These are phyloP conservation scores for Rhaphigaster nebulosa DNA, from an alignment of 2,888 invertebrate species.

Conservation along the genomic window DNA sequence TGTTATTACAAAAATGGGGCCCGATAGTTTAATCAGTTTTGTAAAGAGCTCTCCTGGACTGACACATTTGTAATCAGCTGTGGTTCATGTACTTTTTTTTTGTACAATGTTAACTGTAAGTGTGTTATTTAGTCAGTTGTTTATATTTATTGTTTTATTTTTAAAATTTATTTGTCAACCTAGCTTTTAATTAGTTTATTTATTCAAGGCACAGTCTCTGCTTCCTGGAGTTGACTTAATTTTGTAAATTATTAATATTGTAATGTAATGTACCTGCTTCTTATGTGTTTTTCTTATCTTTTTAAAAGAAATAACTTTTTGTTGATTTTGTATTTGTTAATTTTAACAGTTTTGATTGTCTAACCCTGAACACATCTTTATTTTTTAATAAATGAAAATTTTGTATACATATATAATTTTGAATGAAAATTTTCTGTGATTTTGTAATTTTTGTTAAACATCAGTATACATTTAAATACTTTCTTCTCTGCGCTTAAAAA, in stretches of 20 bases:
- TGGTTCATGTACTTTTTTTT: conserved; percentile 41
- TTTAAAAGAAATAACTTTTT: background rate
- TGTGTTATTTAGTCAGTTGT: conserved; percentile 50
- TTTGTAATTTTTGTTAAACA: background rate
- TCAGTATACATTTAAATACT: background rate
- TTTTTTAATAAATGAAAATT: background rate
- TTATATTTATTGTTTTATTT: conserved; percentile 53
- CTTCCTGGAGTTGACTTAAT: background rate
- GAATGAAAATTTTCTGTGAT: too few species aligned
- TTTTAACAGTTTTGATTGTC: background rate
- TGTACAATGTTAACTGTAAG: conserved; percentile 33
- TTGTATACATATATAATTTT: too few species aligned
- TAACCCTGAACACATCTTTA: background rate
- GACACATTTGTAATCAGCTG: conserved; percentile 26
- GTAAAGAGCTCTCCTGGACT: conserved; percentile 11
- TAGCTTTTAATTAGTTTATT: conserved; percentile 32
- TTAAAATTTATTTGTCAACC: conserved; percentile 20
- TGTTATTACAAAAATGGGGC: conserved; percentile 47
- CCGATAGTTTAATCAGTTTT: conserved; percentile 36
- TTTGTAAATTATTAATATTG: background rate
- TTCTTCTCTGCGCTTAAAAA: background rate
- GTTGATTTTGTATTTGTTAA: background rate
- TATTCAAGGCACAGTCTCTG: conserved; percentile 51
- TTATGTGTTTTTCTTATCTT: background rate
- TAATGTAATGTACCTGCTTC: background rate